Base-by-base conservation (phyloP, 2,888 invertebrate species). In the Nemurella pictetii region DNA sequence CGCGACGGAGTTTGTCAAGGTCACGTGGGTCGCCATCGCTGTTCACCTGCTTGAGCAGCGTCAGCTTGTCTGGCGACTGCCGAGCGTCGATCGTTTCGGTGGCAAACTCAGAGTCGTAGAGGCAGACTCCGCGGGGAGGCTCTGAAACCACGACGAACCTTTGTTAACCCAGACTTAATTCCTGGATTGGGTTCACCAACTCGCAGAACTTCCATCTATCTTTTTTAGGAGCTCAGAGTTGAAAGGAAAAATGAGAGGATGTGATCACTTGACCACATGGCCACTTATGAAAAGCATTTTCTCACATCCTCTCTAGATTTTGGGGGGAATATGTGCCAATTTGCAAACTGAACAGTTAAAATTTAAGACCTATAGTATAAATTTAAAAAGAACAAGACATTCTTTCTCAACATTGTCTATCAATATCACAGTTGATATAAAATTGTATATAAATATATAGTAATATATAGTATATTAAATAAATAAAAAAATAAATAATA, bases 51-150 rank as follows among this genome's bases (percentile, higher is more conserved):
- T 91, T 12, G 91, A 92, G 36, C 0, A 90, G 85, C 26, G 84
- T n/a, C n/a, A n/a, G 84, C 5, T 87, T 88, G 87, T 87, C 89
- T 36, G 86, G 88, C 7, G 4, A 0, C 88, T 93, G 93, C 0
- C 94, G 93, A 0, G 94, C 94, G 36, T 90, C 90, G 3, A 91
- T 89, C 29, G 25, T 26, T 0, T 91, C 91, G 0, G 92, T 91
- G 27, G 91, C 92, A 90, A 92, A 93, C 83, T 92, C 90, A 85
- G 93, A 89, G 5, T 91, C 92, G 84, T 93, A 94, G 0, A 95
- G 89, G 87, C 95, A 95, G 86, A 94, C 92, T 87, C 95, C 92
- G 82, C 92, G 91, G 0, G 95, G 95, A 0, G 93, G 90, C 87
- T 92, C 94, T 94, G 89, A 26, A 89, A 85, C 55, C 55, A 36